Conservation (phyloP, 1,140 invertebrate species). For the Tetramorium simillimum region DNA sequence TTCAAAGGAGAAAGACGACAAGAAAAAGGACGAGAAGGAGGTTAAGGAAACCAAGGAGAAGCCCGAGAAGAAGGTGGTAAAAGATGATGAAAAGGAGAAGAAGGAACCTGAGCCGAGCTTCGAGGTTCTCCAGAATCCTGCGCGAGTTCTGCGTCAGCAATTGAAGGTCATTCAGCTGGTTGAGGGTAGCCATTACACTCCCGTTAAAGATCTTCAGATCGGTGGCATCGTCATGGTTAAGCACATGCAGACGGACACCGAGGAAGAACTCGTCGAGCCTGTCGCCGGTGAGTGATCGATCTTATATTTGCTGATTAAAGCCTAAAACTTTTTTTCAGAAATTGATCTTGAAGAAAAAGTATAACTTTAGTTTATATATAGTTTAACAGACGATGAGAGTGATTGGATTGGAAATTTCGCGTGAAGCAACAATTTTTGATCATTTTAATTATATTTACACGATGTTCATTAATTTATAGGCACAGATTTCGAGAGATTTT, state of each 20-base stretch:
- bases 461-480: neutral
- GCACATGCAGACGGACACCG: constrained; percentile 90
- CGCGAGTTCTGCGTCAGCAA: constrained; percentile 96
- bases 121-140: constrained; percentile 97
- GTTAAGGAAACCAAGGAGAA: constrained; percentile 85
- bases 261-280: constrained; percentile 96
- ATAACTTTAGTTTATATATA: neutral
- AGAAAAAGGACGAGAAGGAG: constrained; percentile 86
- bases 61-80: constrained; percentile 81
- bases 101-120: constrained; percentile 95
- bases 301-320: neutral
- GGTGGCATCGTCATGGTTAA: constrained; percentile 98
- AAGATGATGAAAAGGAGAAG: constrained; percentile 87
- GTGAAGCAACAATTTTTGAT: neutral
- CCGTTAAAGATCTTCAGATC: constrained; percentile 96
- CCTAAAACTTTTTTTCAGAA: neutral
- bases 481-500: neutral
- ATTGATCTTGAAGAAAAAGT: neutral
- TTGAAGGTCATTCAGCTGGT: constrained; percentile 94
- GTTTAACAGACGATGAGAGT: neutral
- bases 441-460: neutral
- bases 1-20: constrained; percentile 69
- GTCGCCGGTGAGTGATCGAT: constrained; percentile 88
- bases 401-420: neutral
- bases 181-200: constrained; percentile 92